These are phyloP conservation scores for Diceros bicornis DNA, from an alignment of 2,797 vertebrate genomes.

Conservation along the genomic window DNA sequence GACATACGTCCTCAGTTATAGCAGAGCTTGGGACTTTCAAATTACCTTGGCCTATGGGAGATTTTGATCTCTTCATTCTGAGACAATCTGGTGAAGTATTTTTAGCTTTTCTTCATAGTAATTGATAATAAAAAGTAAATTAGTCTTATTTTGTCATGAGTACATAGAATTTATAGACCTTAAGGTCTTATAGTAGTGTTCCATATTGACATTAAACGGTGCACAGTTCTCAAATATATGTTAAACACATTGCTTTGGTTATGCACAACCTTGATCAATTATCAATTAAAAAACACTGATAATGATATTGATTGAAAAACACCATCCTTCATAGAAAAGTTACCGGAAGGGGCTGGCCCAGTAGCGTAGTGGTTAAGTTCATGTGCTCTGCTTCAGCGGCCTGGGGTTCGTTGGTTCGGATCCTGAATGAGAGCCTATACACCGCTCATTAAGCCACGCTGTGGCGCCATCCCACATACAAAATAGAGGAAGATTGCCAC, in stretches of 20 bases:
- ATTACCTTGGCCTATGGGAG: neutral
- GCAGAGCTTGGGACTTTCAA: neutral
- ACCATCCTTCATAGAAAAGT: neutral
- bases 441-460: too few relatives aligned
- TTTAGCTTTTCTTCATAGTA: slow-evolving; percentile 13
- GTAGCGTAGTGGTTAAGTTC: too few relatives aligned
- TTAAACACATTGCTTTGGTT: slow-evolving; percentile 26
- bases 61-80: neutral
- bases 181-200: neutral
- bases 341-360: too few relatives aligned
- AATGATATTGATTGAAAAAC: neutral
- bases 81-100: neutral
- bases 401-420: too few relatives aligned
- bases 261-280: neutral
- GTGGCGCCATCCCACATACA: too few relatives aligned
- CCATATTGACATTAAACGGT: neutral
- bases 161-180: neutral
- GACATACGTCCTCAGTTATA: neutral
- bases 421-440: too few relatives aligned
- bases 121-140: neutral
- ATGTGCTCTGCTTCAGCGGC: too few relatives aligned
- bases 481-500: too few relatives aligned
- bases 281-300: neutral
- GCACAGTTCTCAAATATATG: neutral
- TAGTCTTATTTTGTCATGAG: neutral